Conservation (phyloP, 2,888 invertebrate species). For the Chalcis sispes region DNA sequence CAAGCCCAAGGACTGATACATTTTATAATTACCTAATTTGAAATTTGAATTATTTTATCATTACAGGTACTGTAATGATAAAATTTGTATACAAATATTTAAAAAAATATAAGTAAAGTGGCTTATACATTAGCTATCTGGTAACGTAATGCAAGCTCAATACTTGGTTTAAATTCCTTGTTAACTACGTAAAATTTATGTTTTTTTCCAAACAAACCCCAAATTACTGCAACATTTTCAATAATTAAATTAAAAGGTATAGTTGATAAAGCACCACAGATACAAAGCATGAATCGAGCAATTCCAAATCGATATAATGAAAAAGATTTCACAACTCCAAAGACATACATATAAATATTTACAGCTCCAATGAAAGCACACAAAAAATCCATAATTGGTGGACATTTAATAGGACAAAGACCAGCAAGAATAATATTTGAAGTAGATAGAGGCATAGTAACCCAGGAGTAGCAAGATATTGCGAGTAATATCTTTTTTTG, state of each 20-base stretch:
- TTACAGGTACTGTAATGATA: slow-evolving; percentile 36
- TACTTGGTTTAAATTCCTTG: slow-evolving; percentile 81
- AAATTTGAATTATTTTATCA: slow-evolving; percentile 30
- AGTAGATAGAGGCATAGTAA: slow-evolving; percentile 94
- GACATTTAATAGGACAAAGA: slow-evolving; percentile 91
- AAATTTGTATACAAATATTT: slow-evolving; percentile 44
- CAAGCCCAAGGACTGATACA: slow-evolving; percentile 4
- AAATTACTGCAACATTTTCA: slow-evolving; percentile 95
- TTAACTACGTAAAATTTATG: slow-evolving; percentile 98
- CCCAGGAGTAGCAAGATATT: slow-evolving; percentile 96
- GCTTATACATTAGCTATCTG: slow-evolving; percentile 33
- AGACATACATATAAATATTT: slow-evolving; percentile 98
- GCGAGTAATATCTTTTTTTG: slow-evolving; percentile 88
- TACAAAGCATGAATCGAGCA: slow-evolving; percentile 86
- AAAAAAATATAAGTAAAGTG: slow-evolving; percentile 48
- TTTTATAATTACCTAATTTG: slow-evolving; percentile 11
- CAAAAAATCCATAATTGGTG: slow-evolving; percentile 87
- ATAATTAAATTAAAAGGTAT: slow-evolving; percentile 96
- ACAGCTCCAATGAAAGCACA: slow-evolving; percentile 95
- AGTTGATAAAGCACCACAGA: slow-evolving; percentile 90
- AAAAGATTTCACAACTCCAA: slow-evolving; percentile 97
- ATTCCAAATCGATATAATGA: slow-evolving; percentile 91
- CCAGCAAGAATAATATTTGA: slow-evolving; percentile 91
- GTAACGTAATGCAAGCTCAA: slow-evolving; percentile 29
- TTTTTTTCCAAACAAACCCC: slow-evolving; percentile 96